Conservation (phyloP, 2,888 invertebrate species). For the Drosophila ezoana region DNA sequence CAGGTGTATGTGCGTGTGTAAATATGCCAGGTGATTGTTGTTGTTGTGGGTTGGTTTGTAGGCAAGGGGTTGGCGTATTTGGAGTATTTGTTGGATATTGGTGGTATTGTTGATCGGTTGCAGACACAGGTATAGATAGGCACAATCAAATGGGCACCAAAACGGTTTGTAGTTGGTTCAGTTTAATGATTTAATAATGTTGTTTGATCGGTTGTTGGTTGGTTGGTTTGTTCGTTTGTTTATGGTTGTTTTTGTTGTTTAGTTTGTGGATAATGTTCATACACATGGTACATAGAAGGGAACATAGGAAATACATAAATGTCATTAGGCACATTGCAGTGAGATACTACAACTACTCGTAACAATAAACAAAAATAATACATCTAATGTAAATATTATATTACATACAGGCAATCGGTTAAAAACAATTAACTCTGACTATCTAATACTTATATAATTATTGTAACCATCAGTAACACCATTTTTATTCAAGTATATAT, state of each 20-base stretch:
- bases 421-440: constrained; percentile 10
- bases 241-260: constrained; percentile 38
- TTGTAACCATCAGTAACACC: neutral
- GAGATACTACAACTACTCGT: constrained; percentile 17
- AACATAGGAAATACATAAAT: constrained; percentile 58
- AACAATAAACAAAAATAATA: constrained; percentile 18
- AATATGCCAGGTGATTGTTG: constrained; percentile 30
- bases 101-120: constrained; percentile 34
- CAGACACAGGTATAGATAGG: constrained; percentile 24
- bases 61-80: constrained; percentile 52
- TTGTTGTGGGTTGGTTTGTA: constrained; percentile 40
- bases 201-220: constrained; percentile 14
- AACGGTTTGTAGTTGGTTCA: constrained; percentile 28
- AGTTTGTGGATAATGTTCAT: constrained; percentile 54
- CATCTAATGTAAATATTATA: constrained; percentile 2
- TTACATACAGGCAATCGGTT: constrained; percentile 22
- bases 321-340: constrained; percentile 58
- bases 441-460: neutral
- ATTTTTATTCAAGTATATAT: too few species aligned
- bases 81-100: constrained; percentile 38
- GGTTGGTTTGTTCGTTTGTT: constrained; percentile 11
- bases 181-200: constrained; percentile 39
- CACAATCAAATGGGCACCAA: constrained; percentile 27
- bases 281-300: constrained; percentile 62
- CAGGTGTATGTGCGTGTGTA: constrained; percentile 18